phyloP scores from a whole-genome alignment of 2,888 invertebrate species.

The Lepidonotus clava region DNA sequence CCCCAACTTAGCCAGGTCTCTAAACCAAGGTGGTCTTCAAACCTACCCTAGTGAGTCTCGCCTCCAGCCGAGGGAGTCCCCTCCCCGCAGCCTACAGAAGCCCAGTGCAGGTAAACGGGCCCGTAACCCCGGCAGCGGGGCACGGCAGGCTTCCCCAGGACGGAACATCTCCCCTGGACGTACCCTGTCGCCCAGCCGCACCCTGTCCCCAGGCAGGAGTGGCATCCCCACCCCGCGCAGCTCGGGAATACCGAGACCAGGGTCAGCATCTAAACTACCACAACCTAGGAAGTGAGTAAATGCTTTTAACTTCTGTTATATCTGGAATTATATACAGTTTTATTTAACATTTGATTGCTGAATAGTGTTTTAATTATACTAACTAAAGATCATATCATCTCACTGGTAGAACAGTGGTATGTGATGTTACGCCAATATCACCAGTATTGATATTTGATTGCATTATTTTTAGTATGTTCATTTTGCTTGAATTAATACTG shows the following conservation, averaged over 20 bases:
- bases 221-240: slow-evolving; percentile 71
- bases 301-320: background rate
- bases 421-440: too few relatives aligned
- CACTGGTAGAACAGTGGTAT: too few relatives aligned
- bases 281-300: slow-evolving; percentile 71
- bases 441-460: too few relatives aligned
- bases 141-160: slow-evolving; percentile 57
- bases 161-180: slow-evolving; percentile 69
- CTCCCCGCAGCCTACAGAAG: slow-evolving; percentile 34
- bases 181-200: slow-evolving; percentile 59
- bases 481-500: too few relatives aligned
- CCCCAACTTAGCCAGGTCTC: slow-evolving; percentile 67
- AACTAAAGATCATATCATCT: too few relatives aligned
- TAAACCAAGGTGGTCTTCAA: slow-evolving; percentile 62
- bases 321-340: background rate
- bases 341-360: background rate
- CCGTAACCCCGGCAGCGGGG: slow-evolving; percentile 10
- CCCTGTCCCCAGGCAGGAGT: slow-evolving; percentile 71
- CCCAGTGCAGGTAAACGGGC: background rate
- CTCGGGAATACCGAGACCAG: slow-evolving; percentile 69
- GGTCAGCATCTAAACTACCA: slow-evolving; percentile 66
- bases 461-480: too few relatives aligned
- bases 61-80: slow-evolving; percentile 40
- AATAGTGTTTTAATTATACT: too few relatives aligned
- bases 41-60: slow-evolving; percentile 4